Conservation (phyloP, 2,888 invertebrate genomes). For the Caenorhabditis drosophilae region DNA sequence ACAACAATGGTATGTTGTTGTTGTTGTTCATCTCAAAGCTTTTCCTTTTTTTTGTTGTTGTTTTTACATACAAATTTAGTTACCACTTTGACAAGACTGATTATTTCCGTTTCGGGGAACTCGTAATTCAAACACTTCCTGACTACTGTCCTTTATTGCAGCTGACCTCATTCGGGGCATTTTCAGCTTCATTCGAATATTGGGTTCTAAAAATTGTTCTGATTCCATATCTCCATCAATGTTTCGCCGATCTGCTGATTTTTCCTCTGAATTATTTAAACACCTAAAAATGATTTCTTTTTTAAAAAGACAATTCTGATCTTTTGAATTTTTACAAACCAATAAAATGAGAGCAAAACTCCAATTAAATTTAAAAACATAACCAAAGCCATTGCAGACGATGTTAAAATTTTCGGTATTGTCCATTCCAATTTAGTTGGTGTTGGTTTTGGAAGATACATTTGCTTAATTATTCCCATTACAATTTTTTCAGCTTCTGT, state of each 20-base stretch:
- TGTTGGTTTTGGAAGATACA: background rate
- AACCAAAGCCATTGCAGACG: slow-evolving; percentile 8
- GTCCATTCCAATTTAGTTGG: slow-evolving; percentile 6
- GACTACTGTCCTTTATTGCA: slow-evolving; percentile 8
- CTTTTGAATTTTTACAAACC: slow-evolving; percentile 11
- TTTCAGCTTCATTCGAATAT: slow-evolving; percentile 33
- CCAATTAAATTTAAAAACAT: slow-evolving; percentile 25
- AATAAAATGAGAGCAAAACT: slow-evolving; percentile 18
- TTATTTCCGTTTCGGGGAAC: slow-evolving; percentile 34
- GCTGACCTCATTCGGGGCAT: slow-evolving; percentile 11
- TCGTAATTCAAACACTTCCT: slow-evolving; percentile 19
- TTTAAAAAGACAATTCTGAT: background rate
- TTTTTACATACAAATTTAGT: background rate
- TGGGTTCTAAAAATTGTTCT: slow-evolving; percentile 25
- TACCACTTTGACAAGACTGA: slow-evolving; percentile 15
- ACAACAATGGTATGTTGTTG: slow-evolving; percentile 26
- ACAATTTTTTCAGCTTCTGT: slow-evolving; percentile 7
- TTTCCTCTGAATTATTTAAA: background rate
- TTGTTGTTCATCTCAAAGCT: slow-evolving; percentile 26
- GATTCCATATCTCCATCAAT: background rate
- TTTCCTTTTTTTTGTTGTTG: no score
- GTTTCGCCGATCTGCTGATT: background rate
- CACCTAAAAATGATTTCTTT: background rate
- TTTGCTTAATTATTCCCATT: background rate
- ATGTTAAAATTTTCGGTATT: background rate